Evolutionary conservation across 2,888 invertebrate species (phyloP), one percentile per base, ranked within the genome.

Genomic region (Diarsia brunnea): DNA sequence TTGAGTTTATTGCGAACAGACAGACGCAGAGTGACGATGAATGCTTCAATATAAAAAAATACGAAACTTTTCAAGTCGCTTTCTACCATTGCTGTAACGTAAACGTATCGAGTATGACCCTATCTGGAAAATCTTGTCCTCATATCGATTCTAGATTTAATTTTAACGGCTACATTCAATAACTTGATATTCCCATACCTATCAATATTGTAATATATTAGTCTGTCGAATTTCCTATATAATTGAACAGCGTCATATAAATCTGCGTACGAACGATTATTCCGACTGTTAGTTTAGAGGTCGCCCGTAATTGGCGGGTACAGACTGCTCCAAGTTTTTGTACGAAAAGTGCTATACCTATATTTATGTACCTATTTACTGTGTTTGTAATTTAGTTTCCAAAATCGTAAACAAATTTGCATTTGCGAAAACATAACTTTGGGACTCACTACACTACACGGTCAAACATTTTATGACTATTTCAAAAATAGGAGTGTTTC

Each of bases 271-370:
- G 14, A 47, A 55, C 68, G 51, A 71, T 77, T 71, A 78, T 73
- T 78, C 27, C 19, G 63, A 78, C 64, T 82, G 81, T 81, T 81
- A 76, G 69, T 79, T 85, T 78, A 82, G 85, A 87, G 91, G 89
- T 88, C 89, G 75, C 12, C 4, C n/a, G 78, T 90, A 90, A 90
- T 90, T 90, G 85, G 69, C 66, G 69, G 87, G 76, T 88, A 75
- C 65, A 63, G 73, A 63, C 74, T 67, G 53, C 66, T 65, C 43
- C 58, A 51, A 72, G n/a, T 87, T 85, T 85, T 85, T 81, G 53
- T 78, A 55, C 21, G 60, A 81, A 78, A 84, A 76, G 69, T 80
- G 73, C 78, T 82, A 83, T 82, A 88, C 81, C 81, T 82, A 86
- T 81, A 72, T n/a, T n/a, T 80, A 74, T 69, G 27, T 77, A 70